These are phyloP conservation scores for Hoplodrina ambigua DNA, from an alignment of 2,888 invertebrate species.

Conservation along the genomic window DNA sequence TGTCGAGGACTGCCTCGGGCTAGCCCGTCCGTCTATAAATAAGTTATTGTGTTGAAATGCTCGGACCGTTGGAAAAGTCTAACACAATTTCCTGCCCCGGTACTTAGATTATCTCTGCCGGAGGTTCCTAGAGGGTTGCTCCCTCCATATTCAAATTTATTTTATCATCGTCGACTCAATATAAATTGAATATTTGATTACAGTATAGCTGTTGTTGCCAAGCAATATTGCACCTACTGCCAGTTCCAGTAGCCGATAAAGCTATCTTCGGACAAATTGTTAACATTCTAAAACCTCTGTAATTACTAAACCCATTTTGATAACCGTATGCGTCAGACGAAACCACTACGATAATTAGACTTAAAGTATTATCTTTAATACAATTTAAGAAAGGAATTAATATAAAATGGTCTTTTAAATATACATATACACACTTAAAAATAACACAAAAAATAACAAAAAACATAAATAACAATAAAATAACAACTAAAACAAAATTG, in stretches of 20 bases:
- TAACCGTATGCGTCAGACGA: conserved; percentile 12
- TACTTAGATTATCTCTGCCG: not conserved
- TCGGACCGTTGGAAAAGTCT: not conserved
- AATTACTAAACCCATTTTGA: conserved; percentile 48
- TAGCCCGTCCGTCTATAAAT: rapidly evolving
- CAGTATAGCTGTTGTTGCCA: not conserved
- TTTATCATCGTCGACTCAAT: not conserved
- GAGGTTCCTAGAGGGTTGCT: too few relatives aligned
- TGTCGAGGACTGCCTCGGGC: too few relatives aligned
- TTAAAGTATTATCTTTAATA: not conserved
- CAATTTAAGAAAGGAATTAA: not conserved
- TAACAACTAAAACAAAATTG: too few relatives aligned
- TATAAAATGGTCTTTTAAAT: not conserved
- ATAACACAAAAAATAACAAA: too few relatives aligned
- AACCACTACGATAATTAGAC: not conserved
- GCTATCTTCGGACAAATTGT: not conserved
- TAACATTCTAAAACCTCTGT: conserved; percentile 7
- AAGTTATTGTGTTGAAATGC: not conserved
- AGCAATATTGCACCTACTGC: not conserved
- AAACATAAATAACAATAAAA: too few relatives aligned
- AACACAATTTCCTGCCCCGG: not conserved
- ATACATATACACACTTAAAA: too few relatives aligned
- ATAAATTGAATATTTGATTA: not conserved
- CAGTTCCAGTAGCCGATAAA: not conserved
- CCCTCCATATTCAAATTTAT: not conserved